Evolutionary conservation across 2,797 vertebrate genomes (phyloP).

Genomic region (Cyclopterus lumpus): DNA sequence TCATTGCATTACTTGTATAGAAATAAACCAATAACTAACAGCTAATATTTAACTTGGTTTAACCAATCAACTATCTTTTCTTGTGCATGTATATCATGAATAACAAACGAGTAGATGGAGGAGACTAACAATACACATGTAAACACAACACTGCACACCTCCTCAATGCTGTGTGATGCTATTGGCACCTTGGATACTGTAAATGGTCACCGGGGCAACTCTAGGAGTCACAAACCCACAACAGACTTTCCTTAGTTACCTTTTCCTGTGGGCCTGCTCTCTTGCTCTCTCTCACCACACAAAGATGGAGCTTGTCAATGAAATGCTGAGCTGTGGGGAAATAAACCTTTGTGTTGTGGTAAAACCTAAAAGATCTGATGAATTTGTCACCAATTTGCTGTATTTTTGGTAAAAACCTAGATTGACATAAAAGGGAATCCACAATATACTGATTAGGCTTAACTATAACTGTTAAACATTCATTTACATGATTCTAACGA

Average conservation of each 20-base stretch:
- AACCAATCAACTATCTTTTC: not conserved
- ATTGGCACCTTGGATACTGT: constrained; percentile 63
- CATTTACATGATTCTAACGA: not conserved
- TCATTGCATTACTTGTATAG: not conserved
- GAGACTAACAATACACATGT: constrained; percentile 59
- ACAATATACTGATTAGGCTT: not conserved
- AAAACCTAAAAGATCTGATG: not conserved
- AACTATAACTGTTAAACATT: not conserved
- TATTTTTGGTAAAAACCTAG: not conserved
- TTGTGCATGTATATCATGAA: constrained; percentile 6
- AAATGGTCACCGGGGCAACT: constrained; percentile 67
- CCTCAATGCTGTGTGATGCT: constrained; percentile 45
- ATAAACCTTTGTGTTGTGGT: not conserved
- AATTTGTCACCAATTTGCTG: not conserved
- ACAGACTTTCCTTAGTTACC: constrained; percentile 68
- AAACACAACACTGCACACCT: constrained; percentile 36
- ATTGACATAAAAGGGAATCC: not conserved
- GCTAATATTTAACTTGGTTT: not conserved
- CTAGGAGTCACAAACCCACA: constrained; percentile 63
- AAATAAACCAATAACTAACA: constrained; percentile 1
- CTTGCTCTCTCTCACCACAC: constrained; percentile 12
- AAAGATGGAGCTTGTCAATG: constrained; percentile 17
- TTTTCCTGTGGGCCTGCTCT: constrained; percentile 34
- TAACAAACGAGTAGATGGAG: constrained; percentile 26
- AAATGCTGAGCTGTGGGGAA: not conserved